Evolutionary conservation across 1,140 invertebrate genomes (phyloP).

Genomic region (Latrodectus geometricus): DNA sequence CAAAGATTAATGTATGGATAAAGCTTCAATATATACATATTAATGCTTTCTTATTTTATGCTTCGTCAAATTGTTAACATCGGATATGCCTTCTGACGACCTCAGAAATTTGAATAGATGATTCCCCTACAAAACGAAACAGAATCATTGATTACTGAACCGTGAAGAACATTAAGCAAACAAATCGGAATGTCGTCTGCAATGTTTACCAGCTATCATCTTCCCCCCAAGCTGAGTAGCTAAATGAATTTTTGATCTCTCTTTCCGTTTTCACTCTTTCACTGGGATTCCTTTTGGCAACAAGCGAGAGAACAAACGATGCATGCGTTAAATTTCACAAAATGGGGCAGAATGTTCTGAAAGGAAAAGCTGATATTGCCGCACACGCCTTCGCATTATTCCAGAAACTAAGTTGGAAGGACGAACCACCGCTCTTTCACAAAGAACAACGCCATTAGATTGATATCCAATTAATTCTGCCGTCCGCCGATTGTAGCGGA

Average conservation of each 20-base stretch:
- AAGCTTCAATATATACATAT: no score
- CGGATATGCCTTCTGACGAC: no score
- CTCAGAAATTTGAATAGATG: neutral
- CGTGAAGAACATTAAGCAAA: constrained; percentile 20
- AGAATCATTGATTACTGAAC: neutral
- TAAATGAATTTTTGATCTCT: neutral
- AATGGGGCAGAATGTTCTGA: constrained; percentile 1
- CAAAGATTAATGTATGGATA: no score
- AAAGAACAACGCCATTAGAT: constrained; percentile 20
- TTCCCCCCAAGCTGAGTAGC: neutral
- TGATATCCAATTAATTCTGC: constrained; percentile 34
- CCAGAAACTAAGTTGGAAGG: neutral
- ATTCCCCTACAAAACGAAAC: neutral
- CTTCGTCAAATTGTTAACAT: no score
- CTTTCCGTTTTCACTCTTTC: neutral
- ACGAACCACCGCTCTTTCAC: neutral
- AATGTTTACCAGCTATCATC: neutral
- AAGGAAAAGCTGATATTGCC: neutral
- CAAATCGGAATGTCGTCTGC: constrained; percentile 23
- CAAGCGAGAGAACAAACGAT: neutral
- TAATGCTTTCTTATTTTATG: no score
- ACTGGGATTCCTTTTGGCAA: neutral
- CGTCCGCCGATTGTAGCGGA: neutral
- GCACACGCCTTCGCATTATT: neutral
- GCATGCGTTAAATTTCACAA: neutral